phyloP scores from a whole-genome alignment of 2,797 vertebrate species.

The Glossophaga mutica region DNA sequence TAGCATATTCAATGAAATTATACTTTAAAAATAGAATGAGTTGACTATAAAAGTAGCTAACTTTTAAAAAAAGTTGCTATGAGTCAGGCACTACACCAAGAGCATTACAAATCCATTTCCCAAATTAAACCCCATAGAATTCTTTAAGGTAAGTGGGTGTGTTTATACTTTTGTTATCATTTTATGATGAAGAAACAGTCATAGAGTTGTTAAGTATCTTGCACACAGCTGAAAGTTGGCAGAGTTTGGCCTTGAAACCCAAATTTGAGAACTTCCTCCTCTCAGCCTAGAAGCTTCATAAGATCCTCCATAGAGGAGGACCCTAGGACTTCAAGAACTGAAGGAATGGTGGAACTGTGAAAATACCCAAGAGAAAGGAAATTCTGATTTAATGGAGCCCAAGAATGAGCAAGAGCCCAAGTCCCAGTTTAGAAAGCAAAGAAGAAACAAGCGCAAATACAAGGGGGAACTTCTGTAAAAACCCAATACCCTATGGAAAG shows the following conservation, averaged over 20 bases:
- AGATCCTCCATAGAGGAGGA: neutral
- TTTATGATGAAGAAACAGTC: neutral
- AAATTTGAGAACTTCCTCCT: neutral
- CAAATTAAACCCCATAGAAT: neutral
- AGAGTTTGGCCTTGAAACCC: neutral
- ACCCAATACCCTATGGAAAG: neutral
- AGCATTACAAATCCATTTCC: neutral
- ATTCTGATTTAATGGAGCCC: neutral
- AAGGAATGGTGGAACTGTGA: neutral
- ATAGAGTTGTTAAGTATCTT: neutral
- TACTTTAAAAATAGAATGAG: no score
- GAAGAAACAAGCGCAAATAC: neutral
- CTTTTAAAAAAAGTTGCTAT: neutral
- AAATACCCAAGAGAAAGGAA: neutral
- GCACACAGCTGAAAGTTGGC: neutral
- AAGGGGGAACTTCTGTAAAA: neutral
- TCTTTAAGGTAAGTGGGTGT: neutral
- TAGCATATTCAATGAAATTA: no score
- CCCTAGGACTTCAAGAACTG: neutral
- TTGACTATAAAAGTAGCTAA: neutral
- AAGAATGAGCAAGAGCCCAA: neutral
- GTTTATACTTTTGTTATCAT: neutral
- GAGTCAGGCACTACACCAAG: neutral
- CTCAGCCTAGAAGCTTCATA: neutral
- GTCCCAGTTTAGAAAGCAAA: constrained; percentile 13